Percentiles rank a stretch among this genome's conserved stretches.
Evolutionary conservation across 2,113 vertebrate species (phyloP).

Genomic region (Ctenodactylus gundi): DNA sequence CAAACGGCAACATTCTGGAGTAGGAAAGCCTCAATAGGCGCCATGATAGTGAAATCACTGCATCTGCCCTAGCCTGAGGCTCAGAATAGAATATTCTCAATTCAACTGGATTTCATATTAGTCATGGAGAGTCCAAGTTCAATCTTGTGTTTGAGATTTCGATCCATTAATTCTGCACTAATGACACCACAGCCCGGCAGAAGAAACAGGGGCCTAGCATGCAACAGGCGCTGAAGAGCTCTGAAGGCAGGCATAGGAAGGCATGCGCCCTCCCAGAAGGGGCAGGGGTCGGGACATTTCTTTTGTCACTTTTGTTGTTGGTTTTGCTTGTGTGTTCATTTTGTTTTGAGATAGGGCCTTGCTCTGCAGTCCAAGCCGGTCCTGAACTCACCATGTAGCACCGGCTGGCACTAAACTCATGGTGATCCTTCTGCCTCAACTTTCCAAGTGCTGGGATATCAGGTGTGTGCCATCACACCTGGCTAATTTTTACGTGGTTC

Average conservation of each 20-base stretch:
- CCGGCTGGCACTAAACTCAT: too few relatives aligned
- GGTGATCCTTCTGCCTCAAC: too few relatives aligned
- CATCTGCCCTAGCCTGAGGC: background rate
- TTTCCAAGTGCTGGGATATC: too few relatives aligned
- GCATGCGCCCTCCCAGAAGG: background rate
- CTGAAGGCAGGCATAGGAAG: background rate
- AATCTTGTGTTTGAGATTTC: background rate
- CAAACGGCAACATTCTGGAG: background rate
- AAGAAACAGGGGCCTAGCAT: background rate
- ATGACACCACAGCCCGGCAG: background rate
- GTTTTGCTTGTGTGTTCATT: too few relatives aligned
- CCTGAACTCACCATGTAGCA: too few relatives aligned
- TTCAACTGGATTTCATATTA: too few relatives aligned
- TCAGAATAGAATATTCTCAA: background rate
- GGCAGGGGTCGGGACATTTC: too few relatives aligned
- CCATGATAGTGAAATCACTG: background rate
- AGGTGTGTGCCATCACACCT: too few relatives aligned
- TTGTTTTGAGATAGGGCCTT: too few relatives aligned
- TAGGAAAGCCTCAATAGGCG: background rate
- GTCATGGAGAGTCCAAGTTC: background rate
- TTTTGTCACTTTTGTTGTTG: too few relatives aligned
- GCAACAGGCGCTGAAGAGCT: background rate
- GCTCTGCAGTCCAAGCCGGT: too few relatives aligned
- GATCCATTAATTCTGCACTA: background rate
- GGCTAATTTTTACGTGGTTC: too few relatives aligned